A percentile compares a stretch with the other conserved stretches of the same genome.
Evolutionary conservation across 2,113 vertebrate species (phyloP).

Genomic region (Carassius auratus): DNA sequence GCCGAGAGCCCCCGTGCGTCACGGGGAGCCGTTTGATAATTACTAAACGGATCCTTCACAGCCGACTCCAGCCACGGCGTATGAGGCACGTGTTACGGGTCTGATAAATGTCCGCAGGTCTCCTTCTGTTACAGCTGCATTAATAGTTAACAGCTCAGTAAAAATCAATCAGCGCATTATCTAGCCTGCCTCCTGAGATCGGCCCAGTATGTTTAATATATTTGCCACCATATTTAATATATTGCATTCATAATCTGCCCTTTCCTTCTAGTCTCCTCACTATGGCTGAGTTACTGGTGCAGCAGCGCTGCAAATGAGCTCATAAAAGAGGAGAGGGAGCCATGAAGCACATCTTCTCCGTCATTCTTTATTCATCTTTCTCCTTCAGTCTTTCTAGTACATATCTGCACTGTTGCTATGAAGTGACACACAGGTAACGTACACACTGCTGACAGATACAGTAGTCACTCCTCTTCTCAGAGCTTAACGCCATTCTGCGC

Average conservation of each 20-base stretch:
- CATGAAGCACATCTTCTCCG: slow-evolving; percentile 44
- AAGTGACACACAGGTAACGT: neutral
- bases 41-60: slow-evolving; percentile 34
- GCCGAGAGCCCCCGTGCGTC: neutral
- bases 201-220: slow-evolving; percentile 62
- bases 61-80: slow-evolving; percentile 19
- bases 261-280: slow-evolving; percentile 61
- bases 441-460: neutral
- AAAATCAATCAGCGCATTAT: slow-evolving; percentile 73
- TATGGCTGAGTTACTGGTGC: slow-evolving; percentile 67
- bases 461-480: neutral
- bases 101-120: slow-evolving; percentile 55
- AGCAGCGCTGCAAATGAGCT: slow-evolving; percentile 67
- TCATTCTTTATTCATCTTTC: slow-evolving; percentile 30
- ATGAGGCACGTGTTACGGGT: slow-evolving; percentile 24
- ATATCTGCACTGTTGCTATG: neutral
- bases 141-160: slow-evolving; percentile 66
- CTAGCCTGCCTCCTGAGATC: slow-evolving; percentile 66
- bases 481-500: neutral
- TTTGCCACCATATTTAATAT: slow-evolving; percentile 66
- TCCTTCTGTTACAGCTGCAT: slow-evolving; percentile 55
- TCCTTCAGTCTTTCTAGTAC: slow-evolving; percentile 5
- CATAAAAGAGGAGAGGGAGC: slow-evolving; percentile 64
- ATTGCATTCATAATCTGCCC: slow-evolving; percentile 67
- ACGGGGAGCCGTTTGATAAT: slow-evolving; percentile 44